Conservation (phyloP, 2,888 invertebrate genomes). For the Tupiocoris notatus region DNA sequence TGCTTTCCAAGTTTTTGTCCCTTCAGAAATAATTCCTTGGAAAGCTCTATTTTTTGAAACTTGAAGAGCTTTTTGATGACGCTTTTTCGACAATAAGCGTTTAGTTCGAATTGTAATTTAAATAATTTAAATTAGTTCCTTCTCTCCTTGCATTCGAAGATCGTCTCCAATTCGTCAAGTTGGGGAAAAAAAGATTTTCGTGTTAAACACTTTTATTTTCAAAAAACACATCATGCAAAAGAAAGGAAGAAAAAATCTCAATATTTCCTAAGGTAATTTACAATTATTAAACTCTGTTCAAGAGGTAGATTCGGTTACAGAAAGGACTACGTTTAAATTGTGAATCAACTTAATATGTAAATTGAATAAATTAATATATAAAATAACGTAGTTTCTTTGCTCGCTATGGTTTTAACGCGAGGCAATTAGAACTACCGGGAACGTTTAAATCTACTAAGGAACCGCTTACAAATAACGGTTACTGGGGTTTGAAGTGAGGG, state of each 20-base stretch:
- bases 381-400: background rate
- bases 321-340: slow-evolving; percentile 13
- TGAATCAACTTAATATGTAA: background rate
- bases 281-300: slow-evolving; percentile 29
- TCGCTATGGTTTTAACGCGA: background rate
- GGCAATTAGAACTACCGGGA: background rate
- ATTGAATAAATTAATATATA: background rate
- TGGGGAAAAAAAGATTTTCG: background rate
- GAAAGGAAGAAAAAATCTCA: background rate
- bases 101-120: too few relatives aligned
- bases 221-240: background rate
- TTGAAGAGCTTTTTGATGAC: too few relatives aligned
- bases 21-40: too few relatives aligned
- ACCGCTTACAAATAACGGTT: too few relatives aligned
- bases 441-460: too few relatives aligned
- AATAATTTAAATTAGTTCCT: too few relatives aligned
- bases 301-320: slow-evolving; percentile 34
- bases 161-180: too few relatives aligned
- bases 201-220: slow-evolving; percentile 30
- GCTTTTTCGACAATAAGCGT: too few relatives aligned
- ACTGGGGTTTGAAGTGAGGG: too few relatives aligned
- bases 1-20: too few relatives aligned
- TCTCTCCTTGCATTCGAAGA: too few relatives aligned
- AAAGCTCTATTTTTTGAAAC: too few relatives aligned
- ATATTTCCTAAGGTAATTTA: slow-evolving; percentile 15